Percentiles rank a stretch among this genome's conserved stretches.
These are phyloP conservation scores for Paelopatides confundens DNA, from an alignment of 53 echinoderm and acorn worm genomes.

Conservation along the genomic window DNA sequence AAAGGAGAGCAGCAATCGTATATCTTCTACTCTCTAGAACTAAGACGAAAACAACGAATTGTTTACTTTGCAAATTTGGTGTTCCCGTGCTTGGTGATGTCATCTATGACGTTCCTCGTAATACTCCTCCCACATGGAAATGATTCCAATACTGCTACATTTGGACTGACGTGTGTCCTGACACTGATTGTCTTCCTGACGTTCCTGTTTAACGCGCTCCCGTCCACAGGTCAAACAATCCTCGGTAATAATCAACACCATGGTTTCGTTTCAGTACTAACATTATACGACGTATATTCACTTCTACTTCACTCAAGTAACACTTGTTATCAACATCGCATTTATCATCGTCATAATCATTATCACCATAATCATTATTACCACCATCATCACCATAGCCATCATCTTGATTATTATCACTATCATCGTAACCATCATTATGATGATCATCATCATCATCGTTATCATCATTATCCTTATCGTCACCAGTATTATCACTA, in stretches of 20 bases:
- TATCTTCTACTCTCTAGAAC: not conserved
- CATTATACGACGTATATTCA: too few relatives aligned
- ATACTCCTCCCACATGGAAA: not conserved
- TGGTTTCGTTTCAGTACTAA: too few relatives aligned
- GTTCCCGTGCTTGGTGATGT: conserved; percentile 1
- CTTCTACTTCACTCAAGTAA: too few relatives aligned
- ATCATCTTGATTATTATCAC: too few relatives aligned
- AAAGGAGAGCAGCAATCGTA: not conserved
- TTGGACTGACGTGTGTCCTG: conserved; percentile 2
- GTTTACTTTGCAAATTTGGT: not conserved
- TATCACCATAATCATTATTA: too few relatives aligned
- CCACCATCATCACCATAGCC: too few relatives aligned
- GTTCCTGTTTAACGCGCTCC: not conserved
- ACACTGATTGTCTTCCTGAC: not conserved
- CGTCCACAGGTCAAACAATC: not conserved
- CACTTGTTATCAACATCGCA: too few relatives aligned
- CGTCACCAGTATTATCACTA: too few relatives aligned
- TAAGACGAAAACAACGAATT: not conserved
- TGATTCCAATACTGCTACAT: not conserved
- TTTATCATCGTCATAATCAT: too few relatives aligned
- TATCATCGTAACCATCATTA: too few relatives aligned
- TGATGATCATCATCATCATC: too few relatives aligned
- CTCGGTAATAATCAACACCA: not conserved
- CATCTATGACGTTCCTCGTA: not conserved
- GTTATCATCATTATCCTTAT: too few relatives aligned